Percentiles rank a stretch among this genome's conserved stretches.
phyloP scores from a whole-genome alignment of 2,797 vertebrate species.

The Chiloscyllium punctatum region DNA sequence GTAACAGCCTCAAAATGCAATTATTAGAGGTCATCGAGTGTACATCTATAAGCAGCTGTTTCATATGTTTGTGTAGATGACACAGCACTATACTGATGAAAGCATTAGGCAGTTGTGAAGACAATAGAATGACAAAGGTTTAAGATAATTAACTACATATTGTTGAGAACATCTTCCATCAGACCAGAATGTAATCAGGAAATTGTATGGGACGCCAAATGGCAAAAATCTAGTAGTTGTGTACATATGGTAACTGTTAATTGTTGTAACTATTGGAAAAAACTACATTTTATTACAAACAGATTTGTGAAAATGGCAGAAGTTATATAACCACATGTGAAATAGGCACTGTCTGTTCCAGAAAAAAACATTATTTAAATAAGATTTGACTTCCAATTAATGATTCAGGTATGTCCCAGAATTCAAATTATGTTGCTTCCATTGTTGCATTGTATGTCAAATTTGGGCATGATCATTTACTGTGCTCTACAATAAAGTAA shows the following conservation, averaged over 20 bases:
- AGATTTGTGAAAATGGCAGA: background rate
- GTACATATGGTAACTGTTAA: background rate
- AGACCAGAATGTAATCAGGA: background rate
- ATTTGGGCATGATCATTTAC: background rate
- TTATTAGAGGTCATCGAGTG: background rate
- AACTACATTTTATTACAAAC: background rate
- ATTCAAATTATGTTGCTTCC: background rate
- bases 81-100: background rate
- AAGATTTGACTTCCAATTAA: background rate
- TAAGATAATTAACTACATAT: background rate
- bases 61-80: background rate
- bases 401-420: background rate
- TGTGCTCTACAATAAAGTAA: background rate
- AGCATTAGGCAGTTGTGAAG: background rate
- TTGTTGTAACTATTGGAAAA: background rate
- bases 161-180: background rate
- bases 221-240: background rate
- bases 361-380: background rate
- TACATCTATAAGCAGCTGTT: background rate
- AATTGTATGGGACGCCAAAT: background rate
- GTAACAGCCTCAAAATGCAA: background rate
- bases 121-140: background rate
- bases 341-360: background rate
- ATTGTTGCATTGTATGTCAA: background rate
- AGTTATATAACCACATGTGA: background rate